Conservation (phyloP, 2,797 vertebrate species). For the Parotocinclus haroldoi region DNA sequence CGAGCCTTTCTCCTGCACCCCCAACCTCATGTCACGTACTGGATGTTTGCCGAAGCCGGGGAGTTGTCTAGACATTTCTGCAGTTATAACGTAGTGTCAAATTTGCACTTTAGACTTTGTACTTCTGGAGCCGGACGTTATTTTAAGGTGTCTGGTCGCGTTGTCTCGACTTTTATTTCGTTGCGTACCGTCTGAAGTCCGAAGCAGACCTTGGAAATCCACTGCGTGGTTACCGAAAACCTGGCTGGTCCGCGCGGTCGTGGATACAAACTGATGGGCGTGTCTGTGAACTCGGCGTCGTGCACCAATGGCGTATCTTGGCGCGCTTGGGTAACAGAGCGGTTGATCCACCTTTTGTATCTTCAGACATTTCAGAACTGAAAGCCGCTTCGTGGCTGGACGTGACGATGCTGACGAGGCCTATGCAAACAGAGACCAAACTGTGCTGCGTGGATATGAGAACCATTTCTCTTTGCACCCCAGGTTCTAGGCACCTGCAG, state of each 20-base stretch:
- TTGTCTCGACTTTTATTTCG: not conserved
- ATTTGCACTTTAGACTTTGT: slow-evolving; percentile 46
- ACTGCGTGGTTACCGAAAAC: too few relatives aligned
- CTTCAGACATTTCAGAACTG: slow-evolving; percentile 40
- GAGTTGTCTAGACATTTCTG: slow-evolving; percentile 45
- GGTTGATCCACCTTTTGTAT: slow-evolving; percentile 23
- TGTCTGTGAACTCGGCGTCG: not conserved
- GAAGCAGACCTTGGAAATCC: not conserved
- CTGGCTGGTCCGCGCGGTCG: not conserved
- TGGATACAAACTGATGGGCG: too few relatives aligned
- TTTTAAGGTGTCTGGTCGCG: slow-evolving; percentile 24
- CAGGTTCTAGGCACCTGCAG: slow-evolving; percentile 56
- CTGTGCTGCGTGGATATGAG: too few relatives aligned
- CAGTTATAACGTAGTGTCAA: slow-evolving; percentile 35
- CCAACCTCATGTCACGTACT: slow-evolving; percentile 35
- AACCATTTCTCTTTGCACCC: too few relatives aligned
- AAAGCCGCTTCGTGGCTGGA: slow-evolving; percentile 38
- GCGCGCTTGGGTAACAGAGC: not conserved
- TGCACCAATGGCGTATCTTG: not conserved
- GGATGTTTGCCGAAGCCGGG: slow-evolving; percentile 31
- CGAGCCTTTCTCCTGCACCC: slow-evolving; percentile 41
- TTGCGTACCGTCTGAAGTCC: not conserved
- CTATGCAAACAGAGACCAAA: slow-evolving; percentile 72
- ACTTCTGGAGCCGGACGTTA: slow-evolving; percentile 15
- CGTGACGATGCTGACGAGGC: slow-evolving; percentile 35